Base-by-base conservation (phyloP, 2,113 vertebrate species). In the Platysternon megacephalum region DNA sequence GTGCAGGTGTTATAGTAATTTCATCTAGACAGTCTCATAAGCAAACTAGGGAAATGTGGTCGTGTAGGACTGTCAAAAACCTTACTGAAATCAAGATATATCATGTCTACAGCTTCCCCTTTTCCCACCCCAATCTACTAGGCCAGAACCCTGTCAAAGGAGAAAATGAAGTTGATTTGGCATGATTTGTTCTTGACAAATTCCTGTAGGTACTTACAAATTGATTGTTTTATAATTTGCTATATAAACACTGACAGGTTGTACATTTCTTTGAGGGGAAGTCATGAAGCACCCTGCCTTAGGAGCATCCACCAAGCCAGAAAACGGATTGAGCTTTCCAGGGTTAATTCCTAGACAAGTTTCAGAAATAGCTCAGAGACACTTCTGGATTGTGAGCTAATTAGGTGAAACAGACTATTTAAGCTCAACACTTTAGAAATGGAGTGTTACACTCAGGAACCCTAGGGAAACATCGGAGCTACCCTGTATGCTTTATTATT, bases 391-490 rank as follows among this genome's bases (percentile, higher is more conserved):
- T 89, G 39, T 79, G 32, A 86, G 58, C 13, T 11, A 3, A 8
- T 22, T 35, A 21, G n/a, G 52, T 9, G 6, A 55, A 91, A 24
- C 55, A 42, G 10, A 0, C 42, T 78, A 28, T 46, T 28, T 26
- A 26, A 44, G 9, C 11, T 46, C 42, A 46, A 46, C 24, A 46
- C 6, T 46, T 46, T 78, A 78, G 74, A 46, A 46, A 44, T 26
- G 21, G 42, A 28, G 0, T 2, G 8, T 26, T 84, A 0, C 29
- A n/a, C 49, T 48, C 49, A 52, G 53, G 55, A 46, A 39, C 12
- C 4, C 8, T 14, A 19, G 74, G 46, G 72, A 72, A 89, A 19
- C 14, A 68, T 3, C 0, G 0, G 55, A 53, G 0, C 1, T 95
- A 21, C 12, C 13, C 1, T 0, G 42, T 17, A 2, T 2, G 0